Evolutionary conservation across 1,140 invertebrate genomes (phyloP).

Genomic region (Euura lappo): DNA sequence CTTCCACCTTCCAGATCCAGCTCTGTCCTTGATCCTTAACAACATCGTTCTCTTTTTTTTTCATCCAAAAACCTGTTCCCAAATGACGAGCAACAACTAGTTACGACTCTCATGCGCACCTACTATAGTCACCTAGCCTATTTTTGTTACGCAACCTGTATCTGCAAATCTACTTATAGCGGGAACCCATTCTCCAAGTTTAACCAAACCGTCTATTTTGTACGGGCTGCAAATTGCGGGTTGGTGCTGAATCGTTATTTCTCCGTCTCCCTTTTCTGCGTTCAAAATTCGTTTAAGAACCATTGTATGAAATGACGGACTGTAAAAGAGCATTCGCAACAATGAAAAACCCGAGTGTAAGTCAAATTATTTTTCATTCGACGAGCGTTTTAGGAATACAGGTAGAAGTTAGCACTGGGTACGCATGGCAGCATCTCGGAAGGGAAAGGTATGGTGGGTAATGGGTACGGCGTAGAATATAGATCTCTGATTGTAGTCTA

Average conservation of each 20-base stretch:
- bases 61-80: not conserved
- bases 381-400: too few species aligned
- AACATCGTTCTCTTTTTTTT: not conserved
- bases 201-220: too few species aligned
- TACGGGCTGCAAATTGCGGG: too few species aligned
- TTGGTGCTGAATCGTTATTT: too few species aligned
- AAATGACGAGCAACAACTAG: not conserved
- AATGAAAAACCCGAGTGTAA: too few species aligned
- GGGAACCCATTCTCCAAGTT: not conserved
- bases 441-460: not conserved
- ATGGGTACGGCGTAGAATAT: not conserved
- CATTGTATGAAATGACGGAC: too few species aligned
- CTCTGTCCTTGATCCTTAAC: too few species aligned
- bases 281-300: too few species aligned
- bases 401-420: too few species aligned
- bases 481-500: not conserved
- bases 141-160: not conserved
- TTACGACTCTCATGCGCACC: not conserved
- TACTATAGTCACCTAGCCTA: not conserved
- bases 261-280: too few species aligned
- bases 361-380: too few species aligned
- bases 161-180: not conserved
- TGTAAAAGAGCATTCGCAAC: too few species aligned
- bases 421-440: not conserved
- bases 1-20: constrained; percentile 16